Percentiles rank a stretch among this genome's conserved stretches.
These are phyloP conservation scores for Nestor notabilis DNA, from an alignment of 2,113 vertebrate genomes.

Conservation along the genomic window DNA sequence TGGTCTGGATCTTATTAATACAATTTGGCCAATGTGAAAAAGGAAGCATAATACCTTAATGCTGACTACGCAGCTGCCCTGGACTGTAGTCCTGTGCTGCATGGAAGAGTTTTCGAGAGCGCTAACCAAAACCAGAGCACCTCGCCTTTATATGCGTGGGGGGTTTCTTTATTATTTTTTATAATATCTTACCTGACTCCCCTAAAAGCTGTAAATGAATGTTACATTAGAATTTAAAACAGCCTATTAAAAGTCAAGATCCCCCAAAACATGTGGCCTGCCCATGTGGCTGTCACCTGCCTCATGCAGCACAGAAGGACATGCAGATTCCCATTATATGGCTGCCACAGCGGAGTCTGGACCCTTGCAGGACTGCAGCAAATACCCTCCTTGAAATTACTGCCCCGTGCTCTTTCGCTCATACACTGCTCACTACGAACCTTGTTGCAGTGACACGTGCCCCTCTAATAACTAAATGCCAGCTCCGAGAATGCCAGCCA, in stretches of 20 bases:
- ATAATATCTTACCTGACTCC: accelerated
- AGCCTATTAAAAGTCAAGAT: not conserved
- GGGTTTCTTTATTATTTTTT: accelerated
- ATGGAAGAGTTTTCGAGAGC: accelerated
- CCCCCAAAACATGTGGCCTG: too few species aligned
- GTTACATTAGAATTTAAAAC: accelerated
- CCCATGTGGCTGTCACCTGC: accelerated
- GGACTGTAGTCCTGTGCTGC: accelerated
- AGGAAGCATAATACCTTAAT: accelerated
- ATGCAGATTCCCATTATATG: not conserved
- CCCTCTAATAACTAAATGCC: not conserved
- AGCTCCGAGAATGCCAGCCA: accelerated
- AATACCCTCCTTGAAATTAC: not conserved
- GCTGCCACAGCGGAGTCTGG: not conserved
- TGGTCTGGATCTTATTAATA: not conserved
- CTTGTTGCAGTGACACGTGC: accelerated
- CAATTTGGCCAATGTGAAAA: not conserved
- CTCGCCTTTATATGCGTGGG: accelerated
- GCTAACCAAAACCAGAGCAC: not conserved
- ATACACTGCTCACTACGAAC: accelerated
- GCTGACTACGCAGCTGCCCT: not conserved
- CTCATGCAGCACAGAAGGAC: too few species aligned
- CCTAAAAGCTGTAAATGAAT: not conserved
- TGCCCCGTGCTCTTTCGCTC: accelerated
- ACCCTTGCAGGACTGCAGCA: not conserved